Percentiles rank a stretch among this genome's conserved stretches.
phyloP scores from a whole-genome alignment of 2,797 vertebrate genomes.

The Hemibagrus guttatus region DNA sequence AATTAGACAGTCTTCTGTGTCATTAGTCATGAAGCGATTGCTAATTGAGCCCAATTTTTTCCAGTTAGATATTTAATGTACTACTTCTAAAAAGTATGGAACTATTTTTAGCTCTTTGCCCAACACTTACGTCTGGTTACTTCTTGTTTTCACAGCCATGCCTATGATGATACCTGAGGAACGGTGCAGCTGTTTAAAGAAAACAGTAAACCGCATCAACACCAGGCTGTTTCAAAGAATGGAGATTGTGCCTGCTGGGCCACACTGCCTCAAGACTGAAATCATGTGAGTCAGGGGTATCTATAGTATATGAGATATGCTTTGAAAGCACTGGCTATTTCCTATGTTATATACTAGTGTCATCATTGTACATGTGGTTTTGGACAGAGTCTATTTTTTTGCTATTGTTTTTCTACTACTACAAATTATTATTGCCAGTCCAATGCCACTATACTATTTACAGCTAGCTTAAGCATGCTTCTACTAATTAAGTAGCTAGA shows the following conservation, averaged over 20 bases:
- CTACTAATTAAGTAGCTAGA: neutral
- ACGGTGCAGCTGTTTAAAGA: constrained; percentile 34
- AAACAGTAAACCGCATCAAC: rapidly evolving
- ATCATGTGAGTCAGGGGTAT: constrained; percentile 61
- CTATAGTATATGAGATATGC: neutral
- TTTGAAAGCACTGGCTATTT: constrained; percentile 10
- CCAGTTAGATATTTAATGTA: neutral
- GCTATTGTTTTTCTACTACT: neutral
- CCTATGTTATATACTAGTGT: neutral
- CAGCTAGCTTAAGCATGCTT: neutral
- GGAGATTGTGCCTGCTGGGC: constrained; percentile 54
- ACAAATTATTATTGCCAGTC: too few species aligned
- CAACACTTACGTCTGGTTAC: too few species aligned
- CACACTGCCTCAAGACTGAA: constrained; percentile 60
- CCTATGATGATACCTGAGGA: constrained; percentile 13
- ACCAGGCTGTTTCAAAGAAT: constrained; percentile 25
- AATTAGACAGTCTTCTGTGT: neutral
- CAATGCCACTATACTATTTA: neutral
- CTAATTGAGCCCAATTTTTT: neutral
- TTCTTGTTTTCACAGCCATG: neutral
- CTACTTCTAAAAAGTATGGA: neutral
- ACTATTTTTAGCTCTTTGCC: too few species aligned
- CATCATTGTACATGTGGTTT: neutral
- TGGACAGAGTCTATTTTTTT: too few species aligned
- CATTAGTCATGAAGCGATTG: neutral